A percentile compares a stretch with the other conserved stretches of the same genome.
Conservation (phyloP, 2,888 invertebrate species). For the Amphipyra tragopoginis region DNA sequence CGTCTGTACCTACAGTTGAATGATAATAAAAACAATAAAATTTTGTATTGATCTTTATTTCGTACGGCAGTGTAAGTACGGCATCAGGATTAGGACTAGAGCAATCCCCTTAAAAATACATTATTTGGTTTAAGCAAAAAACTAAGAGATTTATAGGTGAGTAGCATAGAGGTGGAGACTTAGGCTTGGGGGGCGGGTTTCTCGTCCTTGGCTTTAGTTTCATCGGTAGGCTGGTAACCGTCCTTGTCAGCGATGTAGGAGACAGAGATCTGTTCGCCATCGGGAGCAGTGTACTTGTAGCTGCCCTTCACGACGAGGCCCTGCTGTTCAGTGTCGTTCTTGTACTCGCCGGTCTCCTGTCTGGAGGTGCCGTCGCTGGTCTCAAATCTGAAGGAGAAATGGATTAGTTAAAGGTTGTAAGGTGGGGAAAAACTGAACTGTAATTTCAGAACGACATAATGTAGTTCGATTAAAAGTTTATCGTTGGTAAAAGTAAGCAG, state of each 20-base stretch:
- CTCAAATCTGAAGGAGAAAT: constrained; percentile 86
- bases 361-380: constrained; percentile 92
- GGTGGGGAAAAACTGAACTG: too few relatives aligned
- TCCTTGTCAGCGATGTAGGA: constrained; percentile 91
- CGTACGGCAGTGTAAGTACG: constrained; percentile 57
- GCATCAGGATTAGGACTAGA: constrained; percentile 52
- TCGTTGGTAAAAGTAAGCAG: too few relatives aligned
- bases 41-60: constrained; percentile 57
- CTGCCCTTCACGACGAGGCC: constrained; percentile 91
- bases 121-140: constrained; percentile 66
- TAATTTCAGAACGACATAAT: too few relatives aligned
- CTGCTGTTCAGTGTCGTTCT: constrained; percentile 91
- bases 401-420: too few relatives aligned
- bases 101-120: constrained; percentile 42
- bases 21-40: constrained; percentile 13
- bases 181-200: constrained; percentile 50
- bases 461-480: too few relatives aligned
- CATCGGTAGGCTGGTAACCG: constrained; percentile 89
- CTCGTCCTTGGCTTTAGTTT: constrained; percentile 60
- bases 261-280: constrained; percentile 91
- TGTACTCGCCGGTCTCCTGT: constrained; percentile 91
- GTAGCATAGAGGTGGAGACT: constrained; percentile 5
- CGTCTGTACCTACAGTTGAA: too few relatives aligned
- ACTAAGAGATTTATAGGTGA: constrained; percentile 1
- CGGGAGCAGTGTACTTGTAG: constrained; percentile 91